Percentiles rank a stretch among this genome's conserved stretches.
Conservation (phyloP, 2,797 vertebrate genomes). For the Takifugu ocellatus region DNA sequence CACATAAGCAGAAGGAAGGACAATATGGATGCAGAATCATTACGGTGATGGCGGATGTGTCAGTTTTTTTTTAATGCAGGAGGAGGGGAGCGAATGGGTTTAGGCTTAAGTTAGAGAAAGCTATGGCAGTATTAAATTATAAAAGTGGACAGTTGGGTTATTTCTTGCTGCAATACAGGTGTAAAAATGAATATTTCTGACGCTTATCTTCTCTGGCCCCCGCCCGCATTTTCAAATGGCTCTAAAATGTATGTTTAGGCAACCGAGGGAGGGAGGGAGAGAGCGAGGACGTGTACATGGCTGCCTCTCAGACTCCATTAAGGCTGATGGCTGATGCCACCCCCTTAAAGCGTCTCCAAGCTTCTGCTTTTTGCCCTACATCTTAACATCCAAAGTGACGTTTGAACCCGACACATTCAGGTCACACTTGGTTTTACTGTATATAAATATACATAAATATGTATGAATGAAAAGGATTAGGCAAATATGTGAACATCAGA, state of each 20-base stretch:
- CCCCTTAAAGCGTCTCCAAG: slow-evolving; percentile 48
- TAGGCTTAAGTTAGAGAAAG: no score
- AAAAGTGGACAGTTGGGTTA: background rate
- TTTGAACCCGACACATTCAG: slow-evolving; percentile 71
- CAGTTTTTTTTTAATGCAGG: no score
- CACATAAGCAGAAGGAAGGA: slow-evolving; percentile 26
- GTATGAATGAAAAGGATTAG: background rate
- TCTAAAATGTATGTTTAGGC: slow-evolving; percentile 58
- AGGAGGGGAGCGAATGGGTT: no score
- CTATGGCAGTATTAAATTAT: no score
- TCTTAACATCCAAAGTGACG: slow-evolving; percentile 50
- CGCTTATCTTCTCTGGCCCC: slow-evolving; percentile 28
- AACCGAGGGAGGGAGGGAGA: slow-evolving; percentile 34
- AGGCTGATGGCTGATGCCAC: slow-evolving; percentile 59
- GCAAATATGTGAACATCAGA: no score
- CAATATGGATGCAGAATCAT: no score
- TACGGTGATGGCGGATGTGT: no score
- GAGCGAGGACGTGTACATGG: slow-evolving; percentile 49
- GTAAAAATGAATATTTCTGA: slow-evolving; percentile 52
- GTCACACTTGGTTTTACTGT: slow-evolving; percentile 62
- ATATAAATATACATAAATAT: background rate
- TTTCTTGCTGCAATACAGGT: slow-evolving; percentile 28
- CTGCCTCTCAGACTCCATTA: slow-evolving; percentile 65
- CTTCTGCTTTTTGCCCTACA: slow-evolving; percentile 41
- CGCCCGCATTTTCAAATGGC: slow-evolving; percentile 64